Conservation (phyloP, 2,797 vertebrate species). For the Scleropages formosus region DNA sequence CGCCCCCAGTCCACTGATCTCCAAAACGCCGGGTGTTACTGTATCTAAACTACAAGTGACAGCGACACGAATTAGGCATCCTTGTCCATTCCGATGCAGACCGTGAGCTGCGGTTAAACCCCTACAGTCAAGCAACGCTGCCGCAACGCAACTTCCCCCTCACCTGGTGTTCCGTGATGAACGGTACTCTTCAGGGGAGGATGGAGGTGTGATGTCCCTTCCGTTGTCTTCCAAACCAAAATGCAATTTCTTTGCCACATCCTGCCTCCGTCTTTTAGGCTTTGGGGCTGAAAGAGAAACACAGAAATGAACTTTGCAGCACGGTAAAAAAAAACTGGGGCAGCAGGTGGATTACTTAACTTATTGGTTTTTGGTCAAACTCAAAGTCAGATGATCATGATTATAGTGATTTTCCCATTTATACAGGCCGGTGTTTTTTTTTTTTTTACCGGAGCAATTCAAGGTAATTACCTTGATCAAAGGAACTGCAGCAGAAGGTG, state of each 20-base stretch:
- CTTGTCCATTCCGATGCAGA: neutral
- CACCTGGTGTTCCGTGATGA: constrained; percentile 58
- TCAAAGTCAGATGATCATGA: no score
- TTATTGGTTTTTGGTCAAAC: neutral
- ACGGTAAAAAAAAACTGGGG: neutral
- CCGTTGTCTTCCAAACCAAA: constrained; percentile 52
- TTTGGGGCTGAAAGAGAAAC: constrained; percentile 67
- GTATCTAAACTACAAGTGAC: constrained; percentile 44
- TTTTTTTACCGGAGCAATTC: no score
- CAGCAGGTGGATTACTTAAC: neutral
- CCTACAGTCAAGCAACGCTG: neutral
- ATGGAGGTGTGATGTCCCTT: constrained; percentile 66
- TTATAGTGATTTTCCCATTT: no score
- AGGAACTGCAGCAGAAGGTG: no score
- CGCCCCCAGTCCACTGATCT: constrained; percentile 62
- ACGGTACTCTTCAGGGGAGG: constrained; percentile 60
- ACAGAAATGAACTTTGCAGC: no score
- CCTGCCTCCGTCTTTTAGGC: constrained; percentile 68
- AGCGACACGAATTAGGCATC: constrained; percentile 9
- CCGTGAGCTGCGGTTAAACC: neutral
- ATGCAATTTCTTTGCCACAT: constrained; percentile 76
- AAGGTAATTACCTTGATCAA: no score
- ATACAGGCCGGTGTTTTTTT: no score
- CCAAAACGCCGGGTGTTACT: constrained; percentile 36
- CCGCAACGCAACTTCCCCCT: neutral